A percentile compares a stretch with the other conserved stretches of the same genome.
These are phyloP conservation scores for Acanthoscelides obtectus DNA, from an alignment of 2,888 invertebrate species.

Conservation along the genomic window DNA sequence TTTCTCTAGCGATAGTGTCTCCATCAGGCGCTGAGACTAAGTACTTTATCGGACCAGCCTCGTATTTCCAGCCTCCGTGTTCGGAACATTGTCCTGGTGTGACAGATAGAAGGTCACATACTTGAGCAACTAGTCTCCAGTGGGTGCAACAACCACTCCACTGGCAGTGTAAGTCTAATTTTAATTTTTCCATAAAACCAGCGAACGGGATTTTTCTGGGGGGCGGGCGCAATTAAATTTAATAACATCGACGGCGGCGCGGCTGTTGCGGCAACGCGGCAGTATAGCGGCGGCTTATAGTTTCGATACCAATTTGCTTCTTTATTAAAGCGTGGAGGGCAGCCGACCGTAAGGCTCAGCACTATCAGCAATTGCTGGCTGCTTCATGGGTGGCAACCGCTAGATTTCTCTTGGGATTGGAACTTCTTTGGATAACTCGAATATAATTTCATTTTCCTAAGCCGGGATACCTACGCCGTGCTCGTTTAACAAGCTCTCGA, in stretches of 20 bases:
- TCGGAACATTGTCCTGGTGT: too few species aligned
- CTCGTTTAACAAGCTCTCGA: not conserved
- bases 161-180: not conserved
- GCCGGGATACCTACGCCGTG: not conserved
- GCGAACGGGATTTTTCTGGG: not conserved
- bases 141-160: not conserved
- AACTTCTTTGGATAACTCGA: not conserved
- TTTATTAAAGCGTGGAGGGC: constrained; percentile 25
- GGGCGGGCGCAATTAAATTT: constrained; percentile 7
- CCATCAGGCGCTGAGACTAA: too few species aligned
- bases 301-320: constrained; percentile 15
- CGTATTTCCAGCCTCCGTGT: too few species aligned
- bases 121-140: too few species aligned
- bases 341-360: constrained; percentile 15
- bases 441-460: not conserved
- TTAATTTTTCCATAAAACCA: not conserved
- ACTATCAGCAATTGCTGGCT: not conserved
- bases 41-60: too few species aligned
- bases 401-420: not conserved
- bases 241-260: constrained; percentile 7
- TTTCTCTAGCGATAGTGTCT: too few species aligned
- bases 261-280: too few species aligned
- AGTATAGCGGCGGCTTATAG: constrained; percentile 1
- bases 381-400: not conserved
- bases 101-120: too few species aligned